Evolutionary conservation across 2,888 invertebrate species (phyloP).

Genomic region (Cordilura impudica): DNA sequence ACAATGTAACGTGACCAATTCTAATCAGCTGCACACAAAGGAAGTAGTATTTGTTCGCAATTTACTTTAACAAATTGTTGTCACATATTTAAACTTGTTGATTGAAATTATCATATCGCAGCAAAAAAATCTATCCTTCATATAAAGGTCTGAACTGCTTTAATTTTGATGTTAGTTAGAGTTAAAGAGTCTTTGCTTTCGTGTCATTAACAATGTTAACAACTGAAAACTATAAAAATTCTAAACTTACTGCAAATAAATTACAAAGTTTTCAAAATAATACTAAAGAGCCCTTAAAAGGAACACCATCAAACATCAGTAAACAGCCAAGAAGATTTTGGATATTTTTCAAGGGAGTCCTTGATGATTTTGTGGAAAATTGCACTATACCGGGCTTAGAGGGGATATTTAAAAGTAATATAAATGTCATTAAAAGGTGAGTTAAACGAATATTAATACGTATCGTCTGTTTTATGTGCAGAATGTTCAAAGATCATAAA

Average conservation of each 20-base stretch:
- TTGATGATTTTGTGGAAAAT: slow-evolving; percentile 1
- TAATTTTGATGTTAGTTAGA: background rate
- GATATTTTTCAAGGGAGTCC: background rate
- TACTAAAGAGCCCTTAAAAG: background rate
- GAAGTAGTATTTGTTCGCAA: background rate
- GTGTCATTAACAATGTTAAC: background rate
- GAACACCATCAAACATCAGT: background rate
- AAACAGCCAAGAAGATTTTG: background rate
- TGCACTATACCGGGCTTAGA: slow-evolving; percentile 31
- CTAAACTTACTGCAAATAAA: background rate
- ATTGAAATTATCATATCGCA: background rate
- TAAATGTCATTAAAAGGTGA: slow-evolving; percentile 25
- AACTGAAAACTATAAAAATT: background rate
- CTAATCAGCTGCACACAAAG: background rate
- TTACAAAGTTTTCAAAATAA: slow-evolving; percentile 6
- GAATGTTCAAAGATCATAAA: no score
- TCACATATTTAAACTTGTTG: slow-evolving; percentile 7
- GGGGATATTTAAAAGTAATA: slow-evolving; percentile 7
- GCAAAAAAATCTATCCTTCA: background rate
- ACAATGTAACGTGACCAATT: background rate
- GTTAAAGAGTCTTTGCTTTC: background rate
- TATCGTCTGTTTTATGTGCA: no score
- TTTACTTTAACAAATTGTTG: slow-evolving; percentile 17
- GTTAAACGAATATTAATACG: background rate
- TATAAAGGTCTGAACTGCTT: background rate